Conservation (phyloP, 2,888 invertebrate species). For the Epicampocera succincta region DNA sequence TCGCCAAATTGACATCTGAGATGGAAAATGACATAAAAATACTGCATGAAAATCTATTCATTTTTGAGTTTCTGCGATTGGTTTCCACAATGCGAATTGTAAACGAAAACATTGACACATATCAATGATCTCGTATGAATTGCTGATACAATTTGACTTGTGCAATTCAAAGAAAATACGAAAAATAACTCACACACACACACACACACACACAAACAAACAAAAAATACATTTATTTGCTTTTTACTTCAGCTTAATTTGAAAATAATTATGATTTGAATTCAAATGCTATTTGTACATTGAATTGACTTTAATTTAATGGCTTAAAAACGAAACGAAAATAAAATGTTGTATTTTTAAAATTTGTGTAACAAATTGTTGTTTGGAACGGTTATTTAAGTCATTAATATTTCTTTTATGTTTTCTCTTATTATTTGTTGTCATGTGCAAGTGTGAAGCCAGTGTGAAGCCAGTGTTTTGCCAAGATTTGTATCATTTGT, state of each 20-base stretch:
- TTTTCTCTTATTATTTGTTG: not conserved
- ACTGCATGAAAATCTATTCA: conserved; percentile 49
- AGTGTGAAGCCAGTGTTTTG: conserved; percentile 5
- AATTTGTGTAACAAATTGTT: conserved; percentile 51
- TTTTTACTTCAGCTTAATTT: conserved; percentile 51
- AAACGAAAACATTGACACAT: conserved; percentile 58
- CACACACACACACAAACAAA: not conserved
- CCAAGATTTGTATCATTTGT: conserved; percentile 22
- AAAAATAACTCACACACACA: conserved; percentile 2
- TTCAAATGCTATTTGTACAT: conserved; percentile 27
- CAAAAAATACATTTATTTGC: not conserved
- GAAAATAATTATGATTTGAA: conserved; percentile 61
- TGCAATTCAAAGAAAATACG: conserved; percentile 35
- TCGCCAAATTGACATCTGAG: conserved; percentile 62
- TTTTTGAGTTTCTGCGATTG: conserved; percentile 21
- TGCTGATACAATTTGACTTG: conserved; percentile 57
- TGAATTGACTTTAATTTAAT: conserved; percentile 51
- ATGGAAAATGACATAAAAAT: conserved; percentile 60
- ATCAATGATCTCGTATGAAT: conserved; percentile 48
- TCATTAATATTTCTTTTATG: not conserved
- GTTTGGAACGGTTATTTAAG: conserved; percentile 13
- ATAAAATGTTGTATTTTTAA: no score
- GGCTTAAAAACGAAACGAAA: conserved; percentile 36
- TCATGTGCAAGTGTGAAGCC: not conserved
- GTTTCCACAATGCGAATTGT: conserved; percentile 32